These are phyloP conservation scores for Periparus ater DNA, from an alignment of 2,797 vertebrate genomes.

Conservation along the genomic window DNA sequence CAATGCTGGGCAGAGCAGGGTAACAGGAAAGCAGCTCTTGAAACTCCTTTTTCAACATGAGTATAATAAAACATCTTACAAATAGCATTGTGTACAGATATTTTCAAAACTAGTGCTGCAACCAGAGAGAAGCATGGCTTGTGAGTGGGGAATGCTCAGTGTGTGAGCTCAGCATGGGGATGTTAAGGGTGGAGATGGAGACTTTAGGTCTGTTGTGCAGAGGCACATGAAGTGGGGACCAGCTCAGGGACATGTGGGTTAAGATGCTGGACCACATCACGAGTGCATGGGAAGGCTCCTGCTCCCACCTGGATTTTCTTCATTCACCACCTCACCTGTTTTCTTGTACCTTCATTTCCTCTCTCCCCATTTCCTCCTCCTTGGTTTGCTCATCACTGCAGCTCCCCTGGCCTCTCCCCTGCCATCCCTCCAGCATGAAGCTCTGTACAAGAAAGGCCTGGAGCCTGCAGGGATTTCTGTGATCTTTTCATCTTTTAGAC, in stretches of 20 bases:
- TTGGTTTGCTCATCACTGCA: not conserved
- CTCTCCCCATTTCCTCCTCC: not conserved
- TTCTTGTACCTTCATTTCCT: not conserved
- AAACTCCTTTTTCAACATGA: not conserved
- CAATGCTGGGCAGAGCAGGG: not conserved
- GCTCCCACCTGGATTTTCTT: not conserved
- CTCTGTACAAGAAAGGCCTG: not conserved
- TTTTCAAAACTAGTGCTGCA: not conserved
- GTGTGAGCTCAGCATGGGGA: not conserved
- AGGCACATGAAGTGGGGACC: no score
- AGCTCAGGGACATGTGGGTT: not conserved
- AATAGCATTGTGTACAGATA: not conserved
- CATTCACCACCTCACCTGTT: not conserved
- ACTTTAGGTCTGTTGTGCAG: not conserved
- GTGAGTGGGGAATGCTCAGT: not conserved
- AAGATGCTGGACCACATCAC: not conserved
- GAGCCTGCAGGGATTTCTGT: not conserved
- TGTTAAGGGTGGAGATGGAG: not conserved
- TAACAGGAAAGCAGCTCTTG: not conserved
- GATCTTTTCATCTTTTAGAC: not conserved
- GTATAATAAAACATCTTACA: not conserved
- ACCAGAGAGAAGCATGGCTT: not conserved
- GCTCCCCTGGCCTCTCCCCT: not conserved
- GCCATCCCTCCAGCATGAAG: not conserved
- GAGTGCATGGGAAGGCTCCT: not conserved